Evolutionary conservation across 2,113 vertebrate species (phyloP).

Genomic region (Epinephelus fuscoguttatus): DNA sequence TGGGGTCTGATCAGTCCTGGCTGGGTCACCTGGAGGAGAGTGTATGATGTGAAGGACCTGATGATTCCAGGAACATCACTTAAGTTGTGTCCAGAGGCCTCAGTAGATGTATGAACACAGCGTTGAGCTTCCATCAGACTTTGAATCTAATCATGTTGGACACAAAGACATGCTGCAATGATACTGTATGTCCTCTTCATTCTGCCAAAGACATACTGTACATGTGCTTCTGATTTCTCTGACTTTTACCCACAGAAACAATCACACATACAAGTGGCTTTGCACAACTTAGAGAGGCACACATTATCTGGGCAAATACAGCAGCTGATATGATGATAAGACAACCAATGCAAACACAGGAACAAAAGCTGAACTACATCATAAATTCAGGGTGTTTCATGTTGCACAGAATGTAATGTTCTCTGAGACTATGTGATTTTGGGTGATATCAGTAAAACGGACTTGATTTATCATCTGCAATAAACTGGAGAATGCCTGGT

Average conservation of each 20-base stretch:
- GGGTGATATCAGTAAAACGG: not conserved
- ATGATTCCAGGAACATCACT: not conserved
- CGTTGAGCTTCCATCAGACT: too few relatives aligned
- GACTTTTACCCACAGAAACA: not conserved
- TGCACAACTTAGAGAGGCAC: not conserved
- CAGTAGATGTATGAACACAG: not conserved
- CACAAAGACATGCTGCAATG: not conserved
- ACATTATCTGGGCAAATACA: slow-evolving; percentile 3
- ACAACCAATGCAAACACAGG: not conserved
- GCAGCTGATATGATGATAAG: slow-evolving; percentile 26
- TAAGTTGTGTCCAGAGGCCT: not conserved
- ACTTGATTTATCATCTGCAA: not conserved
- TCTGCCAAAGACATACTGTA: not conserved
- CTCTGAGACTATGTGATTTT: too few relatives aligned
- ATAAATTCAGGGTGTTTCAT: not conserved
- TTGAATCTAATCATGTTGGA: too few relatives aligned
- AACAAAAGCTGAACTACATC: not conserved
- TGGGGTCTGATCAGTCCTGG: not conserved
- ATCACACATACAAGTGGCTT: not conserved
- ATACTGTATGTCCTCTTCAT: not conserved
- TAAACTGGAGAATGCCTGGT: not conserved
- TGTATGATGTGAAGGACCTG: not conserved
- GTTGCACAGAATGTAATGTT: too few relatives aligned
- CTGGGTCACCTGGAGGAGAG: not conserved
- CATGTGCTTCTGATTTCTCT: not conserved